Percentiles rank a stretch among this genome's conserved stretches.
Evolutionary conservation across 2,888 invertebrate species (phyloP).

Genomic region (Cantharis rustica): DNA sequence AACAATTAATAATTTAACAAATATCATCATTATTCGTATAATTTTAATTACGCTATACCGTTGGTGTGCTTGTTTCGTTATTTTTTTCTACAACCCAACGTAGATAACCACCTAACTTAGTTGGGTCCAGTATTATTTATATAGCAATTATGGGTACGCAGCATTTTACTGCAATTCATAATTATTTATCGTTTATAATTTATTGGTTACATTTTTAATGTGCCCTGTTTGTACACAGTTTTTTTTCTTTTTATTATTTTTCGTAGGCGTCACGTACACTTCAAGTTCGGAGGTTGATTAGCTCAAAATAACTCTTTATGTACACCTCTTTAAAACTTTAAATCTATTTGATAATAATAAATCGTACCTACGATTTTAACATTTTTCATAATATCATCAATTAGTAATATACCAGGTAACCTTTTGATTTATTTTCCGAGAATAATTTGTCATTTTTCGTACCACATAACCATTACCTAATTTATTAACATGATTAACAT

Average conservation of each 20-base stretch:
- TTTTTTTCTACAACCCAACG: neutral
- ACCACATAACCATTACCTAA: neutral
- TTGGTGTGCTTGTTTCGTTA: neutral
- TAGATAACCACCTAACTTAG: neutral
- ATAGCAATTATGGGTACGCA: neutral
- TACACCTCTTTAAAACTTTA: neutral
- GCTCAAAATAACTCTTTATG: neutral
- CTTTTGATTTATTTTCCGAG: neutral
- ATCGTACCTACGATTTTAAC: neutral
- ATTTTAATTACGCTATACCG: neutral
- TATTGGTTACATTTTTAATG: neutral
- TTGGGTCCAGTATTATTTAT: neutral
- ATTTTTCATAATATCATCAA: neutral
- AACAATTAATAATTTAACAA: conserved; percentile 10
- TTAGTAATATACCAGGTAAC: neutral
- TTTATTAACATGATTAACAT: neutral
- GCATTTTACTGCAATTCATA: neutral
- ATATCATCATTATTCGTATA: neutral
- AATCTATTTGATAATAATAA: neutral
- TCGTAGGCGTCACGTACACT: neutral
- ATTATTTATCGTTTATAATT: neutral
- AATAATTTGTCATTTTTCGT: neutral
- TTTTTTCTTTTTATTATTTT: neutral
- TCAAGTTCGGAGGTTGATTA: neutral
- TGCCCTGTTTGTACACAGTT: neutral